Conservation (phyloP, 2,888 invertebrate genomes). For the Ichneumoninae sp. region DNA sequence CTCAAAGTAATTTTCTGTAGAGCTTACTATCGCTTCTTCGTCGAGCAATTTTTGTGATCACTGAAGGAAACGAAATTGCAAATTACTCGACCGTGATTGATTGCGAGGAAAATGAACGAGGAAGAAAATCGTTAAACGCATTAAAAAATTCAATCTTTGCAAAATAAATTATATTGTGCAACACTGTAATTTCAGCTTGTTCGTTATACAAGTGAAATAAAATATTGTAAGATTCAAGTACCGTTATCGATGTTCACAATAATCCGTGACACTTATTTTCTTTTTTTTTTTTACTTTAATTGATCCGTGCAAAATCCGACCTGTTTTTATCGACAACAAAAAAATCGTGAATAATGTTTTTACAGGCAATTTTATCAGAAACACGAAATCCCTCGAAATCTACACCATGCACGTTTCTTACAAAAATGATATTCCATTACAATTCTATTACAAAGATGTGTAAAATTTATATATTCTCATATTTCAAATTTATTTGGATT, state of each 20-base stretch:
- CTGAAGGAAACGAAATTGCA: neutral
- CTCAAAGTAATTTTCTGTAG: neutral
- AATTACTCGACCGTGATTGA: neutral
- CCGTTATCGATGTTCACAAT: neutral
- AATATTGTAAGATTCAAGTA: neutral
- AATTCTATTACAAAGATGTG: neutral
- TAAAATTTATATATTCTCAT: neutral
- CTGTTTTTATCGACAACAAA: neutral
- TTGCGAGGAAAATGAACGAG: slow-evolving; percentile 4
- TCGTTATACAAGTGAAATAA: neutral
- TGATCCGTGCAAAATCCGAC: neutral
- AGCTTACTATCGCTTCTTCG: neutral
- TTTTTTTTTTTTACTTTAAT: neutral
- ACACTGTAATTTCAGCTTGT: neutral
- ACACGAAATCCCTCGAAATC: neutral
- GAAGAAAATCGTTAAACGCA: neutral
- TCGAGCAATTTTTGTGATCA: neutral
- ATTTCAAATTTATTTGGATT: neutral
- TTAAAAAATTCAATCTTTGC: neutral
- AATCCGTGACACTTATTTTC: neutral
- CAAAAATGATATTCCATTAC: neutral
- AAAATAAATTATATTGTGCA: neutral
- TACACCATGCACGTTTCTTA: neutral
- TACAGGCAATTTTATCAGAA: neutral
- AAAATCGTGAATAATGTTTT: neutral